phyloP scores from a whole-genome alignment of 2,888 invertebrate species.

The Crocallis elinguaria region DNA sequence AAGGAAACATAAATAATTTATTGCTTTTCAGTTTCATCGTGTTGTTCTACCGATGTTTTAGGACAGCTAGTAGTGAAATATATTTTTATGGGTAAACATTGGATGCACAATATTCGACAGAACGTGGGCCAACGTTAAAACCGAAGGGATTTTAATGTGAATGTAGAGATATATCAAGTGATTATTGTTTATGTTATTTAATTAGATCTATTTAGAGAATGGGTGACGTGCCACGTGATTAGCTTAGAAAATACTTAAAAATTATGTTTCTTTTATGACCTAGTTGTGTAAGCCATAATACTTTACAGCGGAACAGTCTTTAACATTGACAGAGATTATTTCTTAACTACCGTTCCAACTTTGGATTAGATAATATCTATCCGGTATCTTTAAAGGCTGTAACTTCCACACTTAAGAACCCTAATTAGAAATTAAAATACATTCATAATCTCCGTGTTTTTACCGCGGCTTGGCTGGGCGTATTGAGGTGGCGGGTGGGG shows the following conservation, averaged over 20 bases:
- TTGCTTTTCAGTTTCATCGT: too few species aligned
- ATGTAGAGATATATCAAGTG: too few species aligned
- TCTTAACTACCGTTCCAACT: slow-evolving; percentile 19
- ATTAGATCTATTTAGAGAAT: too few species aligned
- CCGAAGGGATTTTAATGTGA: too few species aligned
- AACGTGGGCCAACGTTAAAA: too few species aligned
- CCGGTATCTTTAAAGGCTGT: slow-evolving; percentile 23
- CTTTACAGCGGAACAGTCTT: slow-evolving; percentile 9
- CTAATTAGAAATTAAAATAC: slow-evolving; percentile 31
- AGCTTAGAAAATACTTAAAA: too few species aligned
- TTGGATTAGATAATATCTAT: slow-evolving; percentile 26
- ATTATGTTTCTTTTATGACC: slow-evolving; percentile 5
- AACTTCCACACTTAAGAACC: slow-evolving; percentile 29
- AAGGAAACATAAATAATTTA: neutral
- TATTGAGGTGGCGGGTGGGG: slow-evolving; percentile 4
- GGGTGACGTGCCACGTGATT: too few species aligned
- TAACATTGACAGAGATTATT: slow-evolving; percentile 13
- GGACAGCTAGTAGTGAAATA: too few species aligned
- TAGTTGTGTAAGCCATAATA: slow-evolving; percentile 15
- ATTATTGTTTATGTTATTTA: too few species aligned
- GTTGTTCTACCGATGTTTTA: too few species aligned
- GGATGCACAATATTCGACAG: too few species aligned
- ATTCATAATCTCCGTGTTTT: slow-evolving; percentile 26
- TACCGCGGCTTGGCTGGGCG: slow-evolving; percentile 11
- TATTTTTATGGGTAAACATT: too few species aligned